Percentiles rank a stretch among this genome's conserved stretches.
phyloP scores from a whole-genome alignment of 2,888 invertebrate species.

The Crossocerus cetratus region DNA sequence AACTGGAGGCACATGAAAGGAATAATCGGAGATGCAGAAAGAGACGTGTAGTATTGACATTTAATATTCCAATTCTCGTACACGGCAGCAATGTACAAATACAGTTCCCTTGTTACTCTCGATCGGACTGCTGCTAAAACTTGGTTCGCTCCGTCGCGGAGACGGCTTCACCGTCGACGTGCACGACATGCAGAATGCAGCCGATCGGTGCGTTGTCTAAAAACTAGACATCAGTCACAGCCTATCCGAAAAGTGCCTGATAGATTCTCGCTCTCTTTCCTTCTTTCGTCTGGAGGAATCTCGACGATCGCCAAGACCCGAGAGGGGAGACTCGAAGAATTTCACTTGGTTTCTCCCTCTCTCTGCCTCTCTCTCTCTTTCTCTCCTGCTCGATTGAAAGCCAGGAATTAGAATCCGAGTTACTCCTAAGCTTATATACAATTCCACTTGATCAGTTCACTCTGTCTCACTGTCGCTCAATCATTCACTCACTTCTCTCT shows the following conservation, averaged over 20 bases:
- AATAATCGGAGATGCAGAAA: slow-evolving; percentile 12
- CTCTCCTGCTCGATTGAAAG: slow-evolving; percentile 17
- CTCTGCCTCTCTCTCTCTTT: not conserved
- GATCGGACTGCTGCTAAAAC: not conserved
- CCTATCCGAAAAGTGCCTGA: slow-evolving; percentile 62
- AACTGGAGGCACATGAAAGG: slow-evolving; percentile 20
- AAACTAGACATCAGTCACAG: slow-evolving; percentile 69
- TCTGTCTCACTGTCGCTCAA: too few species aligned
- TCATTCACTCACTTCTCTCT: slow-evolving; percentile 6
- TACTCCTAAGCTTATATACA: slow-evolving; percentile 57
- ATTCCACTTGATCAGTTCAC: slow-evolving; percentile 42
- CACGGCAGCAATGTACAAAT: slow-evolving; percentile 62
- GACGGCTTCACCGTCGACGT: slow-evolving; percentile 12
- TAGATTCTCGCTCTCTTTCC: slow-evolving; percentile 12
- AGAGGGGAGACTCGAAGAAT: slow-evolving; percentile 35
- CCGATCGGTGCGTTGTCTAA: slow-evolving; percentile 49
- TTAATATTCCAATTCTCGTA: slow-evolving; percentile 62
- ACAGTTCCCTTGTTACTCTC: slow-evolving; percentile 44
- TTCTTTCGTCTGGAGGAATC: slow-evolving; percentile 17
- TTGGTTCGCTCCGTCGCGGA: slow-evolving; percentile 9
- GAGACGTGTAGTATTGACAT: slow-evolving; percentile 62
- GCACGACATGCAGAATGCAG: slow-evolving; percentile 49
- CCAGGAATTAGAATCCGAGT: slow-evolving; percentile 39
- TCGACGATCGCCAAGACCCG: slow-evolving; percentile 33
- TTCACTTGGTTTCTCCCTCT: not conserved